Evolutionary conservation across 1,140 invertebrate species (phyloP).

Genomic region (Sycophaga agraensis): DNA sequence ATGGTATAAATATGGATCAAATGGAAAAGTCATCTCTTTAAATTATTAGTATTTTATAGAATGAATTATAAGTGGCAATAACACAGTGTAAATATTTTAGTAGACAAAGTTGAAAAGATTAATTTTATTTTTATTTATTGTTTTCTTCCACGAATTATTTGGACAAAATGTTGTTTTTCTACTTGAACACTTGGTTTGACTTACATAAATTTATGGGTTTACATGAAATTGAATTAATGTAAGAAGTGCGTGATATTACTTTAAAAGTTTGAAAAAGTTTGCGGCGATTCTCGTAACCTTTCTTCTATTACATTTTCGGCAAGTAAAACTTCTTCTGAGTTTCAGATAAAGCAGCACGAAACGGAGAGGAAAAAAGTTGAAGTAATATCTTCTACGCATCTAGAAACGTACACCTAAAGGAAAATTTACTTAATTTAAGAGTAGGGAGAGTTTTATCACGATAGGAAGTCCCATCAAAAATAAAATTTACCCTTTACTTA

Average conservation of each 20-base stretch:
- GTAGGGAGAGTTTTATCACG: neutral
- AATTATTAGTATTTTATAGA: too few species aligned
- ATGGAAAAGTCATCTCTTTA: too few species aligned
- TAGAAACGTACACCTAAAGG: neutral
- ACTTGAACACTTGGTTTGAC: neutral
- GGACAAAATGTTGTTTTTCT: neutral
- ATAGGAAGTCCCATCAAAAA: neutral
- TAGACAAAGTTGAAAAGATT: too few species aligned
- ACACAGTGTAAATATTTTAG: too few species aligned
- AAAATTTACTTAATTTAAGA: neutral
- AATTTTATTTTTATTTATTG: neutral
- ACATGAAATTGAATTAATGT: neutral
- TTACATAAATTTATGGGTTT: neutral
- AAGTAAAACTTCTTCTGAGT: neutral
- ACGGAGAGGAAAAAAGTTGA: neutral
- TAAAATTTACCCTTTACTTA: too few species aligned
- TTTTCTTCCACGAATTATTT: neutral
- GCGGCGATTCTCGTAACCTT: neutral
- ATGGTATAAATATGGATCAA: too few species aligned
- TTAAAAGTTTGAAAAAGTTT: constrained; percentile 6
- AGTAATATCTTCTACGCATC: neutral
- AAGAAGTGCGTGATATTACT: neutral
- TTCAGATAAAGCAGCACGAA: neutral
- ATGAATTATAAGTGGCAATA: too few species aligned
- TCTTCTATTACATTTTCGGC: neutral